phyloP scores from a whole-genome alignment of 2,113 vertebrate species.

The Sander vitreus region DNA sequence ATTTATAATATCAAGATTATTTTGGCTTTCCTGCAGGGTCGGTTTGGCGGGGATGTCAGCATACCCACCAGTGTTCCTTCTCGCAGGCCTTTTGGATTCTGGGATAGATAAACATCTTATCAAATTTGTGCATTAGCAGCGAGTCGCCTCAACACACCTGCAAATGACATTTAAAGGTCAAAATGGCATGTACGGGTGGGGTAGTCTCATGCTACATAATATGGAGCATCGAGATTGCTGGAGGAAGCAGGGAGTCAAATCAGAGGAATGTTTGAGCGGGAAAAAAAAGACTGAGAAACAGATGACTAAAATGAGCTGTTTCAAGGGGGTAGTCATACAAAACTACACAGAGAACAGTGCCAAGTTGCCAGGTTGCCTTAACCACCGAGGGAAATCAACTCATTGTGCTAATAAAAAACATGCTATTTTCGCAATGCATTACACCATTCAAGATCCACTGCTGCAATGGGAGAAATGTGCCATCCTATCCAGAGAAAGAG shows the following conservation, averaged over 20 bases:
- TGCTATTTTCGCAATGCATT: conserved; percentile 47
- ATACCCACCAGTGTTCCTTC: conserved; percentile 20
- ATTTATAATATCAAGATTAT: conserved; percentile 47
- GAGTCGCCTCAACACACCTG: conserved; percentile 68
- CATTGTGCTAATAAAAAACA: conserved; percentile 57
- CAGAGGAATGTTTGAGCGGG: conserved; percentile 40
- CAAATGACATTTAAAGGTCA: conserved; percentile 80
- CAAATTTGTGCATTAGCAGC: conserved; percentile 69
- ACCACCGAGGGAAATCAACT: conserved; percentile 61
- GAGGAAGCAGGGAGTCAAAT: conserved; percentile 42
- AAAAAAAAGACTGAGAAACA: conserved; percentile 19
- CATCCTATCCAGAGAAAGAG: conserved; percentile 30
- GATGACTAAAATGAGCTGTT: conserved; percentile 53
- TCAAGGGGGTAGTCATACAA: conserved; percentile 31
- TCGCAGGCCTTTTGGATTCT: conserved; percentile 40
- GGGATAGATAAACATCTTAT: conserved; percentile 67
- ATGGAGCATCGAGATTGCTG: conserved; percentile 34
- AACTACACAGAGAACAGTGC: conserved; percentile 25
- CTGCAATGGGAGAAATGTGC: conserved; percentile 47
- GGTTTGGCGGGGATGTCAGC: conserved; percentile 20
- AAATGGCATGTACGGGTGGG: conserved; percentile 58
- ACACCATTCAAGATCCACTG: conserved; percentile 38
- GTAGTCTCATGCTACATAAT: conserved; percentile 52
- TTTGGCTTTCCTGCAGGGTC: conserved; percentile 22
- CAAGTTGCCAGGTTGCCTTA: conserved; percentile 56